Evolutionary conservation across 2,888 invertebrate species (phyloP).

Genomic region (Rhorus exstirpatorius): DNA sequence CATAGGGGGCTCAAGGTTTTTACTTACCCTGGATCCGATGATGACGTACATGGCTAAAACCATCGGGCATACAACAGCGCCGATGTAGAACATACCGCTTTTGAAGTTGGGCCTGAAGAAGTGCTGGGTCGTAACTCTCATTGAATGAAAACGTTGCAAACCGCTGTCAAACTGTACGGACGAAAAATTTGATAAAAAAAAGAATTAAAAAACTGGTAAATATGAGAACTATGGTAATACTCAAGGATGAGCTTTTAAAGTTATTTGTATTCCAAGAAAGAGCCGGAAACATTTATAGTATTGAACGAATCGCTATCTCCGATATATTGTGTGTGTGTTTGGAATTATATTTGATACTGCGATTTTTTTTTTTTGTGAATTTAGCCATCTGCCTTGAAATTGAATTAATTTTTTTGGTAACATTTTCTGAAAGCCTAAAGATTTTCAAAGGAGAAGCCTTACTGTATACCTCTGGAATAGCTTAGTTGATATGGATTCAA

Average conservation of each 20-base stretch:
- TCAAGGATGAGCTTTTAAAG: neutral
- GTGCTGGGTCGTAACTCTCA: constrained; percentile 90
- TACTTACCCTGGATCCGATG: constrained; percentile 86
- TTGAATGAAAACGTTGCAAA: constrained; percentile 91
- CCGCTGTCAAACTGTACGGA: constrained; percentile 93
- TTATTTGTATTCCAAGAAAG: no score
- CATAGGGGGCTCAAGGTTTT: neutral
- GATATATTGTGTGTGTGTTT: no score
- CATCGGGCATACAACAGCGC: constrained; percentile 87
- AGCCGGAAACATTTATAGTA: no score
- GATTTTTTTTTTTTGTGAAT: no score
- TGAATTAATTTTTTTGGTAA: no score
- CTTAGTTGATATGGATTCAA: no score
- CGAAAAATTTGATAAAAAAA: constrained; percentile 2
- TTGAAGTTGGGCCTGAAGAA: constrained; percentile 90
- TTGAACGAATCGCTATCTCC: no score
- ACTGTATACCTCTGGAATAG: no score
- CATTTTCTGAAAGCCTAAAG: no score
- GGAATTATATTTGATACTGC: no score
- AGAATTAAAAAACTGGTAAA: neutral
- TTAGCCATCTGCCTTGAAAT: no score
- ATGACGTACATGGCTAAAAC: constrained; percentile 87
- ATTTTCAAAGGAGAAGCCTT: no score
- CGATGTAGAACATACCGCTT: constrained; percentile 84
- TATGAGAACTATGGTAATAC: neutral